Evolutionary conservation across 2,113 vertebrate genomes (phyloP).

Genomic region (Trichechus manatus): DNA sequence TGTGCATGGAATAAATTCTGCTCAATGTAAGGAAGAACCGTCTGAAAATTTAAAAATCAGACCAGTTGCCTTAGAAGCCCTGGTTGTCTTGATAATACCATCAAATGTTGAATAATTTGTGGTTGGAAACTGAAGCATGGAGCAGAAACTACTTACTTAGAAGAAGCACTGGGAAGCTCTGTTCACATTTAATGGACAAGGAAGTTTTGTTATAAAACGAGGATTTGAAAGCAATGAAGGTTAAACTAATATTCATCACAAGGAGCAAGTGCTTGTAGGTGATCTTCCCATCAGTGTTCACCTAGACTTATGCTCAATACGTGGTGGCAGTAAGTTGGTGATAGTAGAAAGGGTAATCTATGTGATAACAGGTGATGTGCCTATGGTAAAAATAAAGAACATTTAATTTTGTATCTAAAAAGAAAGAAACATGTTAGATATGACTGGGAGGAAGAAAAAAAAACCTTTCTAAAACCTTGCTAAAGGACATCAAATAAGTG

Average conservation of each 20-base stretch:
- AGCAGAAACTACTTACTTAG: background rate
- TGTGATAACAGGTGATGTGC: background rate
- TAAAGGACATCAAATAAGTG: too few species aligned
- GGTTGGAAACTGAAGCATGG: background rate
- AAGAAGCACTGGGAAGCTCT: background rate
- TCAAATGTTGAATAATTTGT: background rate
- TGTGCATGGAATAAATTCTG: background rate
- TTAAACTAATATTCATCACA: background rate
- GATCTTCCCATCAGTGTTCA: background rate
- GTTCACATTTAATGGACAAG: background rate
- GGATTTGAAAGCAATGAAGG: background rate
- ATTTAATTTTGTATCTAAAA: background rate
- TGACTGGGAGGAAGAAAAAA: too few species aligned
- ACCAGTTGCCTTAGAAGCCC: background rate
- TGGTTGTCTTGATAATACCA: background rate
- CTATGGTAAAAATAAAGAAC: background rate
- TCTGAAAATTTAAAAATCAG: slow-evolving; percentile 15
- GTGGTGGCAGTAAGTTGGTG: background rate
- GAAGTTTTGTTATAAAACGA: background rate
- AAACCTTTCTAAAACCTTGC: too few species aligned
- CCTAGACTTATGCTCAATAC: background rate
- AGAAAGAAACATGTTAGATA: too few species aligned
- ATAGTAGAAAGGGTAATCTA: too few species aligned
- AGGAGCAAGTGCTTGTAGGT: fast-evolving
- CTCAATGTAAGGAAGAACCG: background rate